Percentiles rank a stretch among this genome's conserved stretches.
Conservation (phyloP, 1,140 invertebrate genomes). For the Cataglyphis hispanica region DNA sequence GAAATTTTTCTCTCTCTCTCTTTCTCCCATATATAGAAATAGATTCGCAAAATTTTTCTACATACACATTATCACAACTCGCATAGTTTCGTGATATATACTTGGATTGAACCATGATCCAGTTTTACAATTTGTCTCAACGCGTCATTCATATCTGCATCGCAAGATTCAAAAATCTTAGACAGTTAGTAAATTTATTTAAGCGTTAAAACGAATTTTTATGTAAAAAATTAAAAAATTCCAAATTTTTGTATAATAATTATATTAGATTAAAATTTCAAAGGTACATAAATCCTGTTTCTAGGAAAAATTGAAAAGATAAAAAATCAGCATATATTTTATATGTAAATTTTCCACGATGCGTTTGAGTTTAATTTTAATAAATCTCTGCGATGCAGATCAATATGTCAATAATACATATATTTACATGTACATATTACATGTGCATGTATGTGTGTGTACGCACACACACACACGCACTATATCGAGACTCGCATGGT, state of each 20-base stretch:
- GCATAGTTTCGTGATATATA: neutral
- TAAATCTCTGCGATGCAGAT: slow-evolving; percentile 29
- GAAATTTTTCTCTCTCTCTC: too few relatives aligned
- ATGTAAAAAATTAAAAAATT: neutral
- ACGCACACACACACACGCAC: neutral
- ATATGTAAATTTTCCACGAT: neutral
- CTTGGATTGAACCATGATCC: neutral
- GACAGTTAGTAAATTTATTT: neutral
- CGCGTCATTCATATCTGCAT: slow-evolving; percentile 12
- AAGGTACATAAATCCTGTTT: neutral
- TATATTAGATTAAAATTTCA: slow-evolving; percentile 2
- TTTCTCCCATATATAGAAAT: slow-evolving; percentile 35
- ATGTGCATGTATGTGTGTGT: neutral
- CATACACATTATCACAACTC: slow-evolving; percentile 31
- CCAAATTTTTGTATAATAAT: neutral
- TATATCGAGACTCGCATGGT: slow-evolving; percentile 29
- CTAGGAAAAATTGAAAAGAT: neutral
- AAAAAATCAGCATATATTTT: slow-evolving; percentile 1
- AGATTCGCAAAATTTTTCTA: slow-evolving; percentile 26
- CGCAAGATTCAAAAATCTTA: slow-evolving; percentile 15
- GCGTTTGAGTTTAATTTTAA: neutral
- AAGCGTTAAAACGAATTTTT: neutral
- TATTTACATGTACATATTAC: slow-evolving; percentile 41
- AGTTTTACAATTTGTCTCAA: neutral
- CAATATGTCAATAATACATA: slow-evolving; percentile 25